Evolutionary conservation across 2,797 vertebrate genomes (phyloP), one percentile per base, ranked within the genome.

Genomic region (Chiropotes sagulatus): DNA sequence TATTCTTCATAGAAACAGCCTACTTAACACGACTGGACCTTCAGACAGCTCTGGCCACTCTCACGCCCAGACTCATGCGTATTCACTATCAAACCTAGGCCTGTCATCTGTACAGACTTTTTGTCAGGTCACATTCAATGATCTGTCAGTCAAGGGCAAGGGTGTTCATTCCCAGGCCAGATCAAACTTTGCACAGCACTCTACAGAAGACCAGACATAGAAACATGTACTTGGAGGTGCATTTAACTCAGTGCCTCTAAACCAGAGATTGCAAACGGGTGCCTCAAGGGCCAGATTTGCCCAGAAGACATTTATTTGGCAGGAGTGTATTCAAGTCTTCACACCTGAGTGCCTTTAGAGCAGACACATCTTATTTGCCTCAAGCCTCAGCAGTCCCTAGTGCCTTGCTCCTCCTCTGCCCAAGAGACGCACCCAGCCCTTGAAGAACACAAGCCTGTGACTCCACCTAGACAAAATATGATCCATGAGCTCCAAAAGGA

Each of bases 31-130:
- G 14, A 0, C 20, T 0, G 1, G 26, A 17, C n/a, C 44, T 75
- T 30, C 9, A 6, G 4, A 57, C 52, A 36, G 0, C 57, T 12
- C 10, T 1, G 1, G 50, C 28, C 24, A 2, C 70, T 3, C 57
- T 26, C 20, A 0, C 0, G 0, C 67, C 41, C 11, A 2, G 28
- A 5, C n/a, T 4, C 1, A 0, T 5, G 0, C 4, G 7, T 33
- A 2, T 39, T 57, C 1, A 2, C 33, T 17, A 0, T 19, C 33
- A 36, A n/a, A 7, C 30, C 50, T 4, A 2, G 22, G 6, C 54
- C 19, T n/a, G 5, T 12, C 82, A 14, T 4, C 8, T 30, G 41
- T 6, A 4, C 17, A 1, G 14, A 39, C 48, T 54, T 39, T 61
- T 48, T 52, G 5, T 1, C 28, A 2, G 70, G 26, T 75, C 84